Evolutionary conservation across 2,888 invertebrate genomes (phyloP).

Genomic region (Crepidodera aurea): DNA sequence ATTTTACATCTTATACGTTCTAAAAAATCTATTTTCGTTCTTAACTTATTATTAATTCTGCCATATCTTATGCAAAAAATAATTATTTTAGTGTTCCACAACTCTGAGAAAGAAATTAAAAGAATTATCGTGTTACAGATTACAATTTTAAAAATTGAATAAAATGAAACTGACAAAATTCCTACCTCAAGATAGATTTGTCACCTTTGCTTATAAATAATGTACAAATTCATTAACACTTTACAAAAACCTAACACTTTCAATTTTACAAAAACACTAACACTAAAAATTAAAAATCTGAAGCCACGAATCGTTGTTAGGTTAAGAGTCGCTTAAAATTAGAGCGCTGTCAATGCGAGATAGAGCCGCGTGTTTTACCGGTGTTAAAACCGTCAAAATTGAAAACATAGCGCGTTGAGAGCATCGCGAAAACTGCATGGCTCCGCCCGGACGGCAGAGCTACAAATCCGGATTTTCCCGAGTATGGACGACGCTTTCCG

Average conservation of each 20-base stretch:
- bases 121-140: too few relatives aligned
- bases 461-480: slow-evolving; percentile 42
- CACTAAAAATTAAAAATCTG: slow-evolving; percentile 27
- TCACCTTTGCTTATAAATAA: slow-evolving; percentile 31
- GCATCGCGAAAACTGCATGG: slow-evolving; percentile 54
- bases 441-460: slow-evolving; percentile 57
- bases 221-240: not conserved
- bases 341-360: slow-evolving; percentile 51
- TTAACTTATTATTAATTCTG: too few relatives aligned
- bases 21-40: too few relatives aligned
- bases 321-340: slow-evolving; percentile 36
- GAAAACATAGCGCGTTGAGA: slow-evolving; percentile 50
- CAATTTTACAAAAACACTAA: not conserved
- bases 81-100: too few relatives aligned
- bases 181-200: slow-evolving; percentile 31
- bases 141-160: too few relatives aligned
- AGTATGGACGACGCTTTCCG: slow-evolving; percentile 38
- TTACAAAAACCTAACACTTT: not conserved
- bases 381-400: not conserved
- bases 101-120: too few relatives aligned
- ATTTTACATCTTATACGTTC: too few relatives aligned
- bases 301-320: slow-evolving; percentile 38
- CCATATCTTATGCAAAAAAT: too few relatives aligned
- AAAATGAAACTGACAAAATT: not conserved
- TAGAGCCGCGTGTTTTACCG: slow-evolving; percentile 45